These are phyloP conservation scores for Eurystomus gularis DNA, from an alignment of 2,113 vertebrate species.

Conservation along the genomic window DNA sequence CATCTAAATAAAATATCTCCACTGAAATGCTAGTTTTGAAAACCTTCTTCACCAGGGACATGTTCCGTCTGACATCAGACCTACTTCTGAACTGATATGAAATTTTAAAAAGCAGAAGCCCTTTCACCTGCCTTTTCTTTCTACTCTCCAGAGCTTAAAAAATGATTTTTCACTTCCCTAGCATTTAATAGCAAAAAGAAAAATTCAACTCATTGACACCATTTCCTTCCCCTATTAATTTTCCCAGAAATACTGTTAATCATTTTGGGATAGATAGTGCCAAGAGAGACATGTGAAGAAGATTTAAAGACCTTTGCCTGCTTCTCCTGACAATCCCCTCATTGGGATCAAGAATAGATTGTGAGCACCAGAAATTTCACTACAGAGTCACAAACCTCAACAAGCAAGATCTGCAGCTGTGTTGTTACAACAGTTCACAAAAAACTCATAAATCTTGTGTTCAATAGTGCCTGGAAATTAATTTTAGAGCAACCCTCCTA, in stretches of 20 bases:
- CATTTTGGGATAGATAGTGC: background rate
- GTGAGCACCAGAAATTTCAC: background rate
- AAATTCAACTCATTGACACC: background rate
- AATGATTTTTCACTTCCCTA: no score
- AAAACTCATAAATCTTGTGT: background rate
- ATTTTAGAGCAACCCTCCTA: background rate
- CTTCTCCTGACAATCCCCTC: background rate
- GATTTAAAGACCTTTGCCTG: background rate
- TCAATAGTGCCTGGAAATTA: background rate
- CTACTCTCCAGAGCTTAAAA: background rate
- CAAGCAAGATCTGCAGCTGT: background rate
- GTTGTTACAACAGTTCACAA: no score
- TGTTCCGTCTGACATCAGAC: background rate
- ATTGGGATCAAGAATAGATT: background rate
- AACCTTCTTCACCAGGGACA: background rate
- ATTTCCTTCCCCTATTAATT: background rate
- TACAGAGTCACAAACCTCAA: background rate
- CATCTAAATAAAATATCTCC: background rate
- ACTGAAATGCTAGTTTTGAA: background rate
- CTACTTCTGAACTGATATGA: background rate
- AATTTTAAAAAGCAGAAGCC: background rate
- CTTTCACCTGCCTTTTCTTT: background rate
- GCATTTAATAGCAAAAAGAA: no score
- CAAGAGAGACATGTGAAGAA: background rate
- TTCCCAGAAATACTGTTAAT: background rate